These are phyloP conservation scores for Papilio glaucus DNA, from an alignment of 1,140 invertebrate species.

Conservation along the genomic window DNA sequence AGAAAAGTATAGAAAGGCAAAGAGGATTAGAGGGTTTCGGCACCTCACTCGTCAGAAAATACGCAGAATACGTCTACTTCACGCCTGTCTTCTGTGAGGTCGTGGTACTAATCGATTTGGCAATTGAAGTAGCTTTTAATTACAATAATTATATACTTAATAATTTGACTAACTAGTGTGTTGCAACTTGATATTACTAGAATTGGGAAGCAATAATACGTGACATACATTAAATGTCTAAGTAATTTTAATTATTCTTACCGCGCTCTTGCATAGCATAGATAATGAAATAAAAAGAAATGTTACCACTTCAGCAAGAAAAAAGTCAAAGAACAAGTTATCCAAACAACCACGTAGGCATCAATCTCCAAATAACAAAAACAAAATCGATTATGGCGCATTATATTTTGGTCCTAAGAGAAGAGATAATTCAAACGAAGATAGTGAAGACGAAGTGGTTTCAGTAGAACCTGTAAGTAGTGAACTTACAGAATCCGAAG, in stretches of 20 bases:
- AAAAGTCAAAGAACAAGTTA: background rate
- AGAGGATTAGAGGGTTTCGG: no score
- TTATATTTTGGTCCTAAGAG: conserved; percentile 16
- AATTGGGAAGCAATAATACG: no score
- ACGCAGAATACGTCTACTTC: no score
- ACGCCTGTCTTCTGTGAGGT: no score
- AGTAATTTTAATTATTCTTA: background rate
- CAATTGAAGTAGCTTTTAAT: no score
- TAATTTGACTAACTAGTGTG: no score
- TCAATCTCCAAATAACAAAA: background rate
- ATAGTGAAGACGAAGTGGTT: background rate
- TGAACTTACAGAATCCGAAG: background rate
- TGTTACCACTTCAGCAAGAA: background rate
- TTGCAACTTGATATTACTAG: no score
- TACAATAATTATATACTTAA: no score
- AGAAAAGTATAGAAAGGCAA: no score
- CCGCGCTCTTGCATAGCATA: no score
- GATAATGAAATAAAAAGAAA: background rate
- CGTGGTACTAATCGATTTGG: no score
- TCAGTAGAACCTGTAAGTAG: background rate
- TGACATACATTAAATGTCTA: background rate
- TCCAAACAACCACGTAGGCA: background rate
- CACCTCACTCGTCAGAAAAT: no score
- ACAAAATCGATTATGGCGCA: background rate
- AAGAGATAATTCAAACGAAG: background rate